A percentile compares a stretch with the other conserved stretches of the same genome.
phyloP scores from a whole-genome alignment of 2,113 vertebrate species.

The Donacobius atricapilla region DNA sequence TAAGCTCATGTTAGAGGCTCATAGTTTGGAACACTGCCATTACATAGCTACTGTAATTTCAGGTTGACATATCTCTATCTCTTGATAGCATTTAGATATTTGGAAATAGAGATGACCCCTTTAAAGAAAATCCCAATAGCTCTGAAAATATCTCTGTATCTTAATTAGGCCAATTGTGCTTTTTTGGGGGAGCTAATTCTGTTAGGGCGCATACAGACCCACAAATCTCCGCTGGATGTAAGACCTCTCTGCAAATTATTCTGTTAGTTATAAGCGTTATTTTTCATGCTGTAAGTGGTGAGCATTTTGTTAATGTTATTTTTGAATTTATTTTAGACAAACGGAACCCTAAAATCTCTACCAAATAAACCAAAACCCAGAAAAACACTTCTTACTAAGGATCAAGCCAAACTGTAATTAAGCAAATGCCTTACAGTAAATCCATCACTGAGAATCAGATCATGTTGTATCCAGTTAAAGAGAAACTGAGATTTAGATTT shows the following conservation, averaged over 20 bases:
- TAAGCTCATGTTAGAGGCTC: slow-evolving; percentile 1
- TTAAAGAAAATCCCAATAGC: neutral
- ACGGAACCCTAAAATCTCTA: neutral
- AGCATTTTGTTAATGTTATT: neutral
- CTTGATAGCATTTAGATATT: neutral
- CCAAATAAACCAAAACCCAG: neutral
- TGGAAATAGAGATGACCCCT: neutral
- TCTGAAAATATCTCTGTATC: neutral
- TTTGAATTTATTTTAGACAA: neutral
- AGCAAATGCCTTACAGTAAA: neutral
- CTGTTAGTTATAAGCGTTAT: neutral
- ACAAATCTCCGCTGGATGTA: neutral
- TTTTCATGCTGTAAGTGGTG: neutral
- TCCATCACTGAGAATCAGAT: neutral
- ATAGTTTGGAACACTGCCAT: neutral
- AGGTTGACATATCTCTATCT: neutral
- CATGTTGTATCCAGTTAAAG: neutral
- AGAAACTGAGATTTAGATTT: neutral
- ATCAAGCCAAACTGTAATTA: neutral
- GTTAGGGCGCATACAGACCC: neutral
- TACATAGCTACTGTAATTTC: neutral
- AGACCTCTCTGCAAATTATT: neutral
- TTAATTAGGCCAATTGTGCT: neutral
- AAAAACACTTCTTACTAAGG: neutral
- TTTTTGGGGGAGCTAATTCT: neutral